phyloP scores from a whole-genome alignment of 2,888 invertebrate species.

The Amphipoea lucens region DNA sequence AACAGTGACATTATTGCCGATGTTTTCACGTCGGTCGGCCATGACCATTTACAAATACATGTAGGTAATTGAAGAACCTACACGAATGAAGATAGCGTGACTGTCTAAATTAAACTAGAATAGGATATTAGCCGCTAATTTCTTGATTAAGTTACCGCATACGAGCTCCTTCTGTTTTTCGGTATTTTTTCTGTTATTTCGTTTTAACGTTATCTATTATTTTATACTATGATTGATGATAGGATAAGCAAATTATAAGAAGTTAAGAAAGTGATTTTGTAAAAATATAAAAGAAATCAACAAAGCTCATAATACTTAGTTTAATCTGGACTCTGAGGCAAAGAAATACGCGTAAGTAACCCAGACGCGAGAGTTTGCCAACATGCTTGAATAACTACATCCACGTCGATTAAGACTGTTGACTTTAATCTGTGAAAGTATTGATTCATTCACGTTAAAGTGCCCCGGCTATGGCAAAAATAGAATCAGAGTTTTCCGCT shows the following conservation, averaged over 20 bases:
- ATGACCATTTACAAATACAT: constrained; percentile 22
- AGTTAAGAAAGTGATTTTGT: not conserved
- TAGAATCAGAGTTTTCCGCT: constrained; percentile 64
- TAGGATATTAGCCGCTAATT: constrained; percentile 40
- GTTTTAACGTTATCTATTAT: constrained; percentile 13
- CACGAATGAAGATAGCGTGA: constrained; percentile 38
- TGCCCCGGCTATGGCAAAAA: constrained; percentile 62
- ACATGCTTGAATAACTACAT: constrained; percentile 56
- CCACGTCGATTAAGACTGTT: constrained; percentile 54
- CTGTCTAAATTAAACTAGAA: constrained; percentile 44
- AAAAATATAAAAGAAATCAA: constrained; percentile 5
- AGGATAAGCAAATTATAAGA: constrained; percentile 8
- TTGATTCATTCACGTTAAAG: constrained; percentile 66
- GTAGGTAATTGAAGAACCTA: constrained; percentile 21
- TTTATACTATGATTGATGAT: not conserved
- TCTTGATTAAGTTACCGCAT: constrained; percentile 45
- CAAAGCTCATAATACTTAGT: constrained; percentile 5
- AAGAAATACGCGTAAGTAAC: constrained; percentile 23
- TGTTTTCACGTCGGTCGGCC: constrained; percentile 1
- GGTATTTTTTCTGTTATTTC: constrained; percentile 6
- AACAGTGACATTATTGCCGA: constrained; percentile 6
- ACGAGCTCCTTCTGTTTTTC: not conserved
- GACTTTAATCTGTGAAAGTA: constrained; percentile 61
- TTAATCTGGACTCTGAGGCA: constrained; percentile 8
- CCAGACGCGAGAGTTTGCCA: constrained; percentile 43